A percentile compares a stretch with the other conserved stretches of the same genome.
phyloP scores from a whole-genome alignment of 2,888 invertebrate species.

The Cerastis rubricosa region DNA sequence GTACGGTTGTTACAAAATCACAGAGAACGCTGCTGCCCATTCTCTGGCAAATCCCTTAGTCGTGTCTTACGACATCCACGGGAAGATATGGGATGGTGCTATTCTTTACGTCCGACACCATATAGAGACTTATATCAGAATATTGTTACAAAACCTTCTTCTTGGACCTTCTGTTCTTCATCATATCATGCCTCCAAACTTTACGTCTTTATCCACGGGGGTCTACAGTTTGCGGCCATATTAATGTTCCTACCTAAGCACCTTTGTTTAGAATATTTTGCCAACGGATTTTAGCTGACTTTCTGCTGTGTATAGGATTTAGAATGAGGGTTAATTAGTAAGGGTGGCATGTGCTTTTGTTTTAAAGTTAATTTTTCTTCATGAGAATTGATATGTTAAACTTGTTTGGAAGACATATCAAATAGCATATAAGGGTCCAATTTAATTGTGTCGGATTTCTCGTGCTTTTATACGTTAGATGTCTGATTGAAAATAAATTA shows the following conservation, averaged over 20 bases:
- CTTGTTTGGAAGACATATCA: not conserved
- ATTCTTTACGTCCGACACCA: too few species aligned
- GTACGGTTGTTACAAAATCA: too few species aligned
- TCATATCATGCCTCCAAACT: not conserved
- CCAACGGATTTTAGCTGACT: conserved; percentile 30
- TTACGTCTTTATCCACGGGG: conserved; percentile 25
- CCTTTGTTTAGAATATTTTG: conserved; percentile 40
- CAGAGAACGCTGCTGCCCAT: too few species aligned
- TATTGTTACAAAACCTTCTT: too few species aligned
- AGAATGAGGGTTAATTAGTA: not conserved
- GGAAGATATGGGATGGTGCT: too few species aligned
- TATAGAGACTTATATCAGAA: too few species aligned
- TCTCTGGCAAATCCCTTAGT: too few species aligned
- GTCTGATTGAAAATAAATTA: too few species aligned
- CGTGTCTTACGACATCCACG: too few species aligned
- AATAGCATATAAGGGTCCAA: not conserved
- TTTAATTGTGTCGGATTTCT: too few species aligned
- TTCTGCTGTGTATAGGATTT: conserved; percentile 2
- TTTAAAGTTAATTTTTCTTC: not conserved
- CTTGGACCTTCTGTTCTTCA: conserved; percentile 9
- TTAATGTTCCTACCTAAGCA: conserved; percentile 26
- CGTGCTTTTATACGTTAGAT: too few species aligned
- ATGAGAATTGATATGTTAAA: too few species aligned
- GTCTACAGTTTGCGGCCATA: conserved; percentile 42
- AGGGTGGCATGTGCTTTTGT: not conserved